phyloP scores from a whole-genome alignment of 2,113 vertebrate genomes.

The Sapajus apella region DNA sequence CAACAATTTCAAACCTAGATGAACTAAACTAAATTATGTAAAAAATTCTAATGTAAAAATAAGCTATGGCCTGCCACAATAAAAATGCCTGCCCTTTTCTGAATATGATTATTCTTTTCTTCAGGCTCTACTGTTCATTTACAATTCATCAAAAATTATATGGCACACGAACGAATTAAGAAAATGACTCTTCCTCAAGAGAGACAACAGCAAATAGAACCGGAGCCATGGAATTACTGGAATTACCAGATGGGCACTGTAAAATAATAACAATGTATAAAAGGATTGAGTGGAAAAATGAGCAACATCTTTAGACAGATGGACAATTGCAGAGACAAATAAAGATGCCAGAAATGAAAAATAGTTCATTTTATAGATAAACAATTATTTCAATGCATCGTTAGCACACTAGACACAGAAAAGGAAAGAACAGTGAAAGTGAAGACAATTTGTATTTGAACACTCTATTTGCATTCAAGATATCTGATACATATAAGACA shows the following conservation, averaged over 20 bases:
- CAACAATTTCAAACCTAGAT: not conserved
- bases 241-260: not conserved
- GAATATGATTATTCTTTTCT: not conserved
- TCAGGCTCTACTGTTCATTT: not conserved
- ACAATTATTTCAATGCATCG: not conserved
- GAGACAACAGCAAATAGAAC: not conserved
- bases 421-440: not conserved
- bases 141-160: not conserved
- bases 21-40: not conserved
- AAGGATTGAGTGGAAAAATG: not conserved
- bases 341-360: slow-evolving; percentile 17
- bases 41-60: not conserved
- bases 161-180: not conserved
- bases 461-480: not conserved
- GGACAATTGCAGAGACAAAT: not conserved
- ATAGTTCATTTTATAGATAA: not conserved
- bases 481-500: not conserved
- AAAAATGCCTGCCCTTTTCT: not conserved
- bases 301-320: not conserved
- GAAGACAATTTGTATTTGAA: not conserved
- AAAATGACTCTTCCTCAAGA: not conserved
- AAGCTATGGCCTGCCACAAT: not conserved
- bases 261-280: not conserved
- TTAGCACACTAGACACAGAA: not conserved
- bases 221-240: not conserved